Base-by-base conservation (phyloP, 2,888 invertebrate genomes). In the Cheilosia vulpina region DNA sequence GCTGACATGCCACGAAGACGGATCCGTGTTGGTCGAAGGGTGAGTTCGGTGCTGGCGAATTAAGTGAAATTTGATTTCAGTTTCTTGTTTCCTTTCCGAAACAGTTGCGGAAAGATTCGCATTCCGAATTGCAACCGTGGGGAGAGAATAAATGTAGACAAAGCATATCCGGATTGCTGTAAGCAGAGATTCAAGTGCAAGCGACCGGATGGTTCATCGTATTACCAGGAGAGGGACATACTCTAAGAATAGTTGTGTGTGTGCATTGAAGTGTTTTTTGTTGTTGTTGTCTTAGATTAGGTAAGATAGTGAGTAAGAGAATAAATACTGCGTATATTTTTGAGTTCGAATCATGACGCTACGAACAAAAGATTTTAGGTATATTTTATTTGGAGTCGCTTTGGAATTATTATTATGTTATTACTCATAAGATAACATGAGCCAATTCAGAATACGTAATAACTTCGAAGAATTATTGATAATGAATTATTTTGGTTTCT, bases 11-110 rank as follows among this genome's bases (percentile, higher is more conserved):
- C 80, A 90, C 57, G 88, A 88, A 47, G 89, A 92, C 87, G 91
- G 91, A 75, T 89, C 91, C 50, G 88, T 90, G 71, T 85, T 89
- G 31, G 89, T 91, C 71, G 91, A 91, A 87, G 92, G 92, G 92
- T 91, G 85, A 90, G 91, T 87, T 41, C 15, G 3, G 9, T 19
- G 19, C 4, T n/a, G 11, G 19, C 15, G 17, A 11, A 11, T 57
- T 17, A 47, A 11, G 47, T 52, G 9, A 11, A 47, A 60, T 60
- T 81, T 53, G 19, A 71, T 24, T 77, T n/a, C 31, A 78, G 4
- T 41, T 38, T 62, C 13, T 38, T 38, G 38, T 75, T 53, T 62
- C 34, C 45, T 34, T 31, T 15, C 31, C n/a, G 15, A 75, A 60
- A 17, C 58, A 92, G 91, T 0, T 91, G 91, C 77, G 91, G 92